Evolutionary conservation across 2,113 vertebrate species (phyloP), one percentile per base, ranked within the genome.

Genomic region (Haliaeetus leucogaster): DNA sequence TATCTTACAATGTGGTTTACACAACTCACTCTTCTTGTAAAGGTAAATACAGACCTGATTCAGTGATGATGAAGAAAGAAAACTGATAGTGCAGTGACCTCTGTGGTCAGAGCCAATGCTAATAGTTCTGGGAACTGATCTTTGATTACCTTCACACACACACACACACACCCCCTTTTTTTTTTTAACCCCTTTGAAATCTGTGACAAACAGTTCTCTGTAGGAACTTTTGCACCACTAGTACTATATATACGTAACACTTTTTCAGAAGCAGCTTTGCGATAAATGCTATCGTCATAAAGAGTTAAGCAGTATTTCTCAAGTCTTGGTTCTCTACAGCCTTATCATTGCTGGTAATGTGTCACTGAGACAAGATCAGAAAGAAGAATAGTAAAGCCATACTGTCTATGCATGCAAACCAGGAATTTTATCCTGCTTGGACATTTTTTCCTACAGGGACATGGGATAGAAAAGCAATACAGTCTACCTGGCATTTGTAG

Each of bases 141-240:
- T 89, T 95, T 97, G 72, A 95, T 71, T 95, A 91, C 66, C 40
- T 17, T 53, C 27, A 53, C 27, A 17, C 52, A 29, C 9, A 29
- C 16, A 2, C 16, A 2, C 27, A 1, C 16, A 2, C 16, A 2
- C 27, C 1, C 14, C 50, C 25, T 29, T 42, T 82, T 63, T 63
- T 78, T 79, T 96, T 68, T 48, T 30, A 95, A 88, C 48, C 58
- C 89, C 66, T 95, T 80, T 78, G 77, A 93, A 84, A 90, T 67
- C 78, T 87, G 42, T 84, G 85, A 77, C 68, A 70, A 89, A 92
- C 9, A 73, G 45, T 89, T 87, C 71, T 88, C 80, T 82, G 79
- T 62, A 48, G 53, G 81, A 89, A 74, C 52, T 89, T 42, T 77
- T n/a, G 47, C 65, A 65, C 30, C 78, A 50, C 25, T 43, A 65